Base-by-base conservation (phyloP, 1,140 invertebrate species). In the Drosophila murphyi region DNA sequence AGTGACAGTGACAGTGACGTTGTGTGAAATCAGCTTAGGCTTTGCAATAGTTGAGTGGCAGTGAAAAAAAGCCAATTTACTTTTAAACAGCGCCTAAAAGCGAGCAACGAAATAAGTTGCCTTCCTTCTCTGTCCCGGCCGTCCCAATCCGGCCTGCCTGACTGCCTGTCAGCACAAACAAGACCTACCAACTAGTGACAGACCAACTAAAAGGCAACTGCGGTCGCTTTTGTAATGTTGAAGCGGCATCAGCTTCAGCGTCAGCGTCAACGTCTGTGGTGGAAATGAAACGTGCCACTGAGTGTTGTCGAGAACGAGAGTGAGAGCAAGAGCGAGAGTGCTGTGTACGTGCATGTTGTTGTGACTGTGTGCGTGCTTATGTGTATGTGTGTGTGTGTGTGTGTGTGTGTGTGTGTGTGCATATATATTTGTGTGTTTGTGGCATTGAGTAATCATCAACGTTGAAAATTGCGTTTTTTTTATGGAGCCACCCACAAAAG, bases 401-500 rank as follows among this genome's bases (percentile, higher is more conserved):
- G 43, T 41, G 32, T 45, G 51, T 63, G 56, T 48, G 64, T 31
- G 43, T 47, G 48, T 59, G 43, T 60, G 69, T 74, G 71, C 32
- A 69, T 82, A 55, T 39, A 69, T 82, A 55, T 12, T 48, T 69
- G 77, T 80, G 68, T 89, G 80, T 79, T 89, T 89, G 74, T 89
- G 85, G 85, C 85, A 89, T 89, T 89, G 85, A 89, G 85, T 89
- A 89, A 89, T 89, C 85, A 89, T 89, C 85, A 89, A 80, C 80
- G 85, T 85, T 89, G 85, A 89, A 89, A 89, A 89, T 89, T 89
- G 85, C 85, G 76, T 82, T 88, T 88, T 89, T 89, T 89, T 89
- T 89, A 89, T 89, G 85, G 59, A 73, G 83, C 76, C 54, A 62
- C 67, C 72, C 78, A 20, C 59, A 52, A 75, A 80, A 76, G 69